Base-by-base conservation (phyloP, 2,113 vertebrate species). In the Uropsilus gracilis region DNA sequence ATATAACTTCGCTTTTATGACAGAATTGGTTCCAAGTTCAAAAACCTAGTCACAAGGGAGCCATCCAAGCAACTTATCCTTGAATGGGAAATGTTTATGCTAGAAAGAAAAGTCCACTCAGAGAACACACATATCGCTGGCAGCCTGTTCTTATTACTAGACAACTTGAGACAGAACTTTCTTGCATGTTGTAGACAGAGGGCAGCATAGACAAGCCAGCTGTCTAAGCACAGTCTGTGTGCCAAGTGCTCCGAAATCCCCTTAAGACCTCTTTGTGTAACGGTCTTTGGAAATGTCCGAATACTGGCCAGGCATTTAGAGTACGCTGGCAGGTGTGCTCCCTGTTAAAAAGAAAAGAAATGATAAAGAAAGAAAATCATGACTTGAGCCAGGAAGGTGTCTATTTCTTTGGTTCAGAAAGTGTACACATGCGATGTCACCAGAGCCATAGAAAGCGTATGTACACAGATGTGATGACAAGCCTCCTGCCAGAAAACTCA, bases 121-220 rank as follows among this genome's bases (percentile, higher is more conserved):
- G 48, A 91, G 73, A 55, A 73, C 2, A 71, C 32, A 94, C 71
- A 44, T 76, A 86, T 63, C 73, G 89, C 34, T 39, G 64, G 61
- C 20, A 94, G 66, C 32, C 39, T 76, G 59, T 37, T 84, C 37
- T 86, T 34, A 76, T 76, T 66, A 55, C 66, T 59, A 57, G 73
- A 71, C 37, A 90, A 11, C 42, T 24, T 24, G 18, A 39, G 30
- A 18, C 2, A 95, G 48, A 78, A 97, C 6, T 50, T 77, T 97
- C 96, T 89, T 39, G 24, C 89, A 83, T 96, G 96, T 84, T 61
- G 97, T 89, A 98, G 98, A 94, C 96, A 98, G 98, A 98, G 98
- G 98, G 98, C 98, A 98, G 98, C 96, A 98, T 91, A 90, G 86
- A 96, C 98, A 97, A 98, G 95, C 81, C 96, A 97, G 97, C 55